Evolutionary conservation across 2,888 invertebrate species (phyloP).

Genomic region (Galeopsomyia nigrocyanea): DNA sequence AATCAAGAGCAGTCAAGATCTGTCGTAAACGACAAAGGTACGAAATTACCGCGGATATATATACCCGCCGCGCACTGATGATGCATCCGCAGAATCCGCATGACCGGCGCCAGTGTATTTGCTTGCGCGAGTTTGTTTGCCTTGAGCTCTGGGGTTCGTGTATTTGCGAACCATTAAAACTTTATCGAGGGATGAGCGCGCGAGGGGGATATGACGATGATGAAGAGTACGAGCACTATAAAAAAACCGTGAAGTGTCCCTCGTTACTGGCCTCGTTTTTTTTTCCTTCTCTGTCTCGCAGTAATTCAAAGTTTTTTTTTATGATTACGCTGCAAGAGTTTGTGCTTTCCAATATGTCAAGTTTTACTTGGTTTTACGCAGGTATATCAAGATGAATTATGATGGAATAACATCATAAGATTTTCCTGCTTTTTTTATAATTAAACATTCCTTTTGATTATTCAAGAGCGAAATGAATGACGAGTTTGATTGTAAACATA

Average conservation of each 20-base stretch:
- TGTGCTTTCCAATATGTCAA: constrained; percentile 3
- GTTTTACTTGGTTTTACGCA: not conserved
- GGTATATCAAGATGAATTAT: not conserved
- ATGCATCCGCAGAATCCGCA: not conserved
- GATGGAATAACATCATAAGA: too few species aligned
- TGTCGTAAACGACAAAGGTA: constrained; percentile 7
- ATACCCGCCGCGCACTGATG: not conserved
- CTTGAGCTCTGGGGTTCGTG: constrained; percentile 43
- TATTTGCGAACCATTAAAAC: constrained; percentile 57
- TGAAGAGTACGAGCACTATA: constrained; percentile 31
- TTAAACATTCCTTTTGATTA: too few species aligned
- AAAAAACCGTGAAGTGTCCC: constrained; percentile 11
- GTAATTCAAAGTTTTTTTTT: constrained; percentile 16
- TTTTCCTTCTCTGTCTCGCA: not conserved
- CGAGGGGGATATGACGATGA: constrained; percentile 24
- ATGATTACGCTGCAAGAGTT: not conserved
- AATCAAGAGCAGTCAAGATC: constrained; percentile 27
- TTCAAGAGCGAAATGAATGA: too few species aligned
- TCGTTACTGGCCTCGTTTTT: not conserved
- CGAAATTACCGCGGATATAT: constrained; percentile 15
- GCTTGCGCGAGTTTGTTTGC: constrained; percentile 47
- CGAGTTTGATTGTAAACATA: too few species aligned
- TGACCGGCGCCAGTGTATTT: constrained; percentile 26
- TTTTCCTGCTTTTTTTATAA: too few species aligned
- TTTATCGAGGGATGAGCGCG: constrained; percentile 46